Conservation (phyloP, 2,888 invertebrate genomes). For the Tachina lurida region DNA sequence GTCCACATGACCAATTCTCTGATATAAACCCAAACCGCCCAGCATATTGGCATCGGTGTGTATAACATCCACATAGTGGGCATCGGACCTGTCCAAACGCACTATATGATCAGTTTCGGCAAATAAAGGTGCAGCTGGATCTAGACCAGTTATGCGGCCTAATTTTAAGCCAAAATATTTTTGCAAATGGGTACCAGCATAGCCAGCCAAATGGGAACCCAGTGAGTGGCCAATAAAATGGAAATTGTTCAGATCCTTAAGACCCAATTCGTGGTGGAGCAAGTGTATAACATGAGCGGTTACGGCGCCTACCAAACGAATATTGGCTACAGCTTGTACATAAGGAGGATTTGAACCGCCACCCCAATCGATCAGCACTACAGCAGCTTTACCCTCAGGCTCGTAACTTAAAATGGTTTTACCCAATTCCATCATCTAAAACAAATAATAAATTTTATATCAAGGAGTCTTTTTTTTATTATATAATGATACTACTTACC, state of each 20-base stretch:
- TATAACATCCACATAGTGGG: constrained; percentile 93
- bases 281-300: constrained; percentile 88
- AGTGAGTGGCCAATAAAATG: constrained; percentile 94
- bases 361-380: constrained; percentile 93
- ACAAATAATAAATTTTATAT: background rate
- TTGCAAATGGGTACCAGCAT: constrained; percentile 90
- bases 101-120: constrained; percentile 91
- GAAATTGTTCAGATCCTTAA: constrained; percentile 86
- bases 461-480: background rate
- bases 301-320: constrained; percentile 92
- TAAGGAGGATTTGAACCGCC: constrained; percentile 94
- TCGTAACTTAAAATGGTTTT: constrained; percentile 87
- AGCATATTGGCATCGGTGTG: constrained; percentile 93
- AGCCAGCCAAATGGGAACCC: constrained; percentile 93
- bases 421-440: constrained; percentile 87
- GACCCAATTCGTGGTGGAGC: constrained; percentile 84
- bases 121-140: constrained; percentile 97
- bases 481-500: constrained; percentile 84
- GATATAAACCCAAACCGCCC: constrained; percentile 91
- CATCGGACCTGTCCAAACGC: constrained; percentile 93
- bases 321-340: constrained; percentile 95
- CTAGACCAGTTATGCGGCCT: constrained; percentile 92
- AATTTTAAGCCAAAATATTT: constrained; percentile 87
- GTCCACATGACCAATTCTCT: constrained; percentile 93
- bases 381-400: constrained; percentile 88